Evolutionary conservation across 2,797 vertebrate genomes (phyloP).

Genomic region (Pangasius larnaudii): DNA sequence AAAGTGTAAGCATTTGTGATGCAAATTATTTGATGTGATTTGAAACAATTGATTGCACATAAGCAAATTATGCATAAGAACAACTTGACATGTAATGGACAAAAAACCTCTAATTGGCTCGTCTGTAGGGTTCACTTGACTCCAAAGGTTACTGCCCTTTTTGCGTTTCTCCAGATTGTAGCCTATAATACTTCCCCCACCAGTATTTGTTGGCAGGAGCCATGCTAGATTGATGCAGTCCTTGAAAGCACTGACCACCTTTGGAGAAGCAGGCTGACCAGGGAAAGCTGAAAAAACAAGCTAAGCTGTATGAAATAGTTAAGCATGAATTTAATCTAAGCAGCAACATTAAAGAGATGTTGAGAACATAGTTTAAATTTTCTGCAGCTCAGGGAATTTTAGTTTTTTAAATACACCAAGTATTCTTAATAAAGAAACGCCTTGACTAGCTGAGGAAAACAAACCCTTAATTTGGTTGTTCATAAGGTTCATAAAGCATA

Average conservation of each 20-base stretch:
- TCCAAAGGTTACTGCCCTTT: slow-evolving; percentile 85
- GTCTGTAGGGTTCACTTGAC: slow-evolving; percentile 73
- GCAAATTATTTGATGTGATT: neutral
- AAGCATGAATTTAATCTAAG: neutral
- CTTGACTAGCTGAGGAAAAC: neutral
- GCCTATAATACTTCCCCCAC: slow-evolving; percentile 80
- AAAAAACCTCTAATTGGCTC: slow-evolving; percentile 77
- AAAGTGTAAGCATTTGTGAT: neutral
- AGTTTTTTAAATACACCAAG: neutral
- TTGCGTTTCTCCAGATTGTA: slow-evolving; percentile 89
- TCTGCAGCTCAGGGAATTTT: neutral
- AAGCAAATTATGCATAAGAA: neutral
- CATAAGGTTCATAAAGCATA: neutral
- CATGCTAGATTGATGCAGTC: slow-evolving; percentile 81
- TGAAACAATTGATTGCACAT: neutral
- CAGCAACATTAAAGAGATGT: neutral
- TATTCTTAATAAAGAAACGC: neutral
- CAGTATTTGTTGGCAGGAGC: slow-evolving; percentile 77
- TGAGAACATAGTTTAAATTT: neutral
- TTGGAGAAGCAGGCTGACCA: slow-evolving; percentile 78
- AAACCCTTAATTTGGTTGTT: neutral
- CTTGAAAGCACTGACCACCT: slow-evolving; percentile 79
- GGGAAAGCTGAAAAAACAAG: slow-evolving; percentile 75
- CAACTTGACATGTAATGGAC: neutral
- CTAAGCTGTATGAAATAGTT: neutral